phyloP scores from a whole-genome alignment of 2,888 invertebrate species.

The Heterodera filipjevi region DNA sequence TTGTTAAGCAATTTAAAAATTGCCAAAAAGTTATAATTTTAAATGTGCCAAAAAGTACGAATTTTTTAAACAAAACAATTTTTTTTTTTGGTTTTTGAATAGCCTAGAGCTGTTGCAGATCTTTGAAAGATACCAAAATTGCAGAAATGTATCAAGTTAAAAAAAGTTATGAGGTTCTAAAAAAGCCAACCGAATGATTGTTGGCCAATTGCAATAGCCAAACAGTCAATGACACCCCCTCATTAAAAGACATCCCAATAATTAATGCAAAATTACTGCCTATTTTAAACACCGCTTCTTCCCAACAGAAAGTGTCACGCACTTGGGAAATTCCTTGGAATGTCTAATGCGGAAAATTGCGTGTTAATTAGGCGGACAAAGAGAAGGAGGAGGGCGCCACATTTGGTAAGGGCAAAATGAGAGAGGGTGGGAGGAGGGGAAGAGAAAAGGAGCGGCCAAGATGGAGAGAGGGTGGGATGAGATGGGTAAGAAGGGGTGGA shows the following conservation, averaged over 20 bases:
- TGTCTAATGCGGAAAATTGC: not conserved
- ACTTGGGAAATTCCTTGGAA: not conserved
- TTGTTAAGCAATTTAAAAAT: too few relatives aligned
- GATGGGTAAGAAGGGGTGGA: not conserved
- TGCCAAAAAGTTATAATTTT: too few relatives aligned
- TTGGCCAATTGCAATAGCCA: too few relatives aligned
- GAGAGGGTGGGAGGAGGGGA: not conserved
- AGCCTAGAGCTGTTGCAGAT: too few relatives aligned
- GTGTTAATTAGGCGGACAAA: not conserved
- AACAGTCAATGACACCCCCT: too few relatives aligned
- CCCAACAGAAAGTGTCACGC: not conserved
- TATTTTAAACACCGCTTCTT: not conserved
- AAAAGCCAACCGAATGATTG: too few relatives aligned
- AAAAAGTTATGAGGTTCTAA: too few relatives aligned
- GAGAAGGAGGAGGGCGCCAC: not conserved
- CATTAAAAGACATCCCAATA: not conserved
- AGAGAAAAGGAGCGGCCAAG: not conserved
- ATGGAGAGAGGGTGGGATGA: not conserved
- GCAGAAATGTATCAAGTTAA: too few relatives aligned
- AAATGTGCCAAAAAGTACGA: too few relatives aligned
- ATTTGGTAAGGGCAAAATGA: not conserved
- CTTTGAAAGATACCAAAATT: too few relatives aligned
- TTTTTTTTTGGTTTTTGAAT: too few relatives aligned
- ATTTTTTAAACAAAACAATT: too few relatives aligned
- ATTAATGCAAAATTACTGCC: not conserved